phyloP scores from a whole-genome alignment of 2,797 vertebrate species.

The Takifugu ocellatus region DNA sequence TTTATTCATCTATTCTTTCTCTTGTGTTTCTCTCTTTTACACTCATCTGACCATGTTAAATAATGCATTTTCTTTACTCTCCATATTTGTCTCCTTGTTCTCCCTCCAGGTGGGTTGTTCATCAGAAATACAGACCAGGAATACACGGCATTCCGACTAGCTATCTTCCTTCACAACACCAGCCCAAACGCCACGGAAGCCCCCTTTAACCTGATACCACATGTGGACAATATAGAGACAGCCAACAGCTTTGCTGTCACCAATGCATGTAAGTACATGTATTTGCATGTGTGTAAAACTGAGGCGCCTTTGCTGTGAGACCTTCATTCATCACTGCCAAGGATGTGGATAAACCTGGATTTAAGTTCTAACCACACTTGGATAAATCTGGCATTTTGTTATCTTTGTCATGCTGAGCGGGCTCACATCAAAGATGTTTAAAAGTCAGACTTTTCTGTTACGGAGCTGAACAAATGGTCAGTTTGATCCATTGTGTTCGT shows the following conservation, averaged over 20 bases:
- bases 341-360: too few species aligned
- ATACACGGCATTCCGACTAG: constrained; percentile 97
- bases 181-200: constrained; percentile 97
- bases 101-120: constrained; percentile 86
- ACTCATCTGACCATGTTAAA: neutral
- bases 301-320: neutral
- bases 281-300: neutral
- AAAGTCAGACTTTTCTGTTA: constrained; percentile 13
- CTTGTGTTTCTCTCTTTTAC: too few species aligned
- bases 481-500: constrained; percentile 2
- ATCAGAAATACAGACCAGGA: constrained; percentile 99
- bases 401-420: neutral
- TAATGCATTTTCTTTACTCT: constrained; percentile 54
- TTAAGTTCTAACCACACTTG: neutral
- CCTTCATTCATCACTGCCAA: neutral
- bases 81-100: constrained; percentile 25
- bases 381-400: constrained; percentile 2
- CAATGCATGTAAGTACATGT: constrained; percentile 93
- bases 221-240: constrained; percentile 99
- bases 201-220: constrained; percentile 98
- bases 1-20: too few species aligned
- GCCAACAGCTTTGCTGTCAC: constrained; percentile 99
- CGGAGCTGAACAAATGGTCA: constrained; percentile 8
- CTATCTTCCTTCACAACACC: constrained; percentile 99
- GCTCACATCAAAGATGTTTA: constrained; percentile 1